Evolutionary conservation across 92 coral and sea anemone species (phyloP), one percentile per base, ranked within the genome.

Genomic region (Zoanthus gigantus): DNA sequence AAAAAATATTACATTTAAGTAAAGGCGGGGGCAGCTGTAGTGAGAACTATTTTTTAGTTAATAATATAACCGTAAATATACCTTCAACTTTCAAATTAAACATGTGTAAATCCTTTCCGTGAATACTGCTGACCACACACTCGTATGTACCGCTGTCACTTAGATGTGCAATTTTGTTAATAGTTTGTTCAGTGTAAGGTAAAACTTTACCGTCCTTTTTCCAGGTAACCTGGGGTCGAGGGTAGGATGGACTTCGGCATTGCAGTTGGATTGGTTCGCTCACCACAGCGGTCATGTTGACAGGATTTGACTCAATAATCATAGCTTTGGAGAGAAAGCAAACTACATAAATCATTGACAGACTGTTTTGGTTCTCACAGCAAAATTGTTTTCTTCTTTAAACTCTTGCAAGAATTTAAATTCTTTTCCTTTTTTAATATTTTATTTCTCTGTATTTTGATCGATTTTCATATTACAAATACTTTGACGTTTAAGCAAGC

Each of bases 61-160:
- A 37, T 37, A 37, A 2, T 37, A 37, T 37, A 37, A 37, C 42
- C 42, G 2, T 37, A 37, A 37, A 37, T 37, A 37, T 74, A 74
- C 78, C 78, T 74, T 44, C 58, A 17, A 74, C 31, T 6, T 54
- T 74, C 11, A 74, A 54, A 12, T 14, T 46, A 44, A 74, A 74
- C 8, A 5, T 4, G 13, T 74, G 78, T 18, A 37, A 44, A 28
- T 74, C 78, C 28, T 74, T 74, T 44, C 78, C 78, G 29, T 74
- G 78, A 50, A 74, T n/a, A 74, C 78, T 74, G 78, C 78, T 74
- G 32, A 74, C 78, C 58, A 74, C 56, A 46, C 78, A 74, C 46
- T 74, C 78, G 53, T 74, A 74, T 18, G 57, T 46, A 46, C 78
- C 78, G 13, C 57, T 44, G 30, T 74, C 78, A 50, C 57, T 46